Base-by-base conservation (phyloP, 2,113 vertebrate genomes). In the Catharus fuscescens region DNA sequence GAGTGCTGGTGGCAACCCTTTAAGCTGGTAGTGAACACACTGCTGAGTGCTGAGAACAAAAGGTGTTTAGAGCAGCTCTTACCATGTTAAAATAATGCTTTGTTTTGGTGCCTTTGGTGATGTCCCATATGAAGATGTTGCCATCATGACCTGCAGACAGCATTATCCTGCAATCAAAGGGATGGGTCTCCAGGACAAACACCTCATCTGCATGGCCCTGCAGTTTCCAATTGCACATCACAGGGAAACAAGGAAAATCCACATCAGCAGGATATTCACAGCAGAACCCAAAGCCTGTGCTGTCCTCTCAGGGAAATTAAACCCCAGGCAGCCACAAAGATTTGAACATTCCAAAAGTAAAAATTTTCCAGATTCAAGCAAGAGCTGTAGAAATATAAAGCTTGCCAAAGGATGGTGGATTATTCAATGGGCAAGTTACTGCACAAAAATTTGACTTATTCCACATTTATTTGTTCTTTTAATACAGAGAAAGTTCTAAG, bases 41-140 rank as follows among this genome's bases (percentile, higher is more conserved):
- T 52, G 26, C 12, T n/a, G 10, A 3, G 14, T 21, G 12, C 6
- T 32, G 17, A 89, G 31, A 29, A n/a, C 14, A 66, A 74, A 10
- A 0, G 0, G 13, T 31, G 32, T 40, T 80, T 48, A 4, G 40
- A 24, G 29, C 4, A 38, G 6, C 31, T 56, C 98, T 98, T 91
- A 99, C 99, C 99, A 99, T 99, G 92, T 99, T 99, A 82, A 99
- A 99, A 96, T 99, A 99, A 96, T 99, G 99, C 95, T 99, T 98
- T 50, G 98, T 98, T 96, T 98, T 99, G 13, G 96, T 98, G 88
- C 99, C 99, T 96, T 98, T 98, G 89, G 97, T 98, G 87, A 99
- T 97, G 94, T 99, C 99, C 99, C 99, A 99, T 77, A 99, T 99
- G 96, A 99, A 99, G 90, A 99, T 97, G 80, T 98, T 99, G 92